Base-by-base conservation (phyloP, 2,888 invertebrate species). In the Heliconius erato region DNA sequence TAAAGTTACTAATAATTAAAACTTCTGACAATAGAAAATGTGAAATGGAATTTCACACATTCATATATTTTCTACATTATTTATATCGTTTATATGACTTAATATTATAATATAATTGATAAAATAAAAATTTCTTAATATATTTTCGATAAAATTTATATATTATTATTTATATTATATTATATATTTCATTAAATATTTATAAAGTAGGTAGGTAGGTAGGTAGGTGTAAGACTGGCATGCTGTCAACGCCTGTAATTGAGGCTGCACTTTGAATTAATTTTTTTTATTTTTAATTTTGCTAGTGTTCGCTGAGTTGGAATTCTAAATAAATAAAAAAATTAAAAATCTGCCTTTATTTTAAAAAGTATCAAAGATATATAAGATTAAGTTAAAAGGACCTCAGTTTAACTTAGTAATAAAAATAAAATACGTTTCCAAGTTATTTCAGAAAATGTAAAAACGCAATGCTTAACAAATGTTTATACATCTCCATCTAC, bases 1-100 rank as follows among this genome's bases (percentile, higher is more conserved):
- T 71, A 40, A 44, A 71, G 71, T 71, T 71, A 71, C 40, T 40
- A 71, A 59, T 23, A 74, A 74, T 74, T 74, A 54, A 74, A 74
- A 59, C 35, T 74, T 74, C 14, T 59, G 1, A 59, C 23, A 35
- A 74, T 54, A n/a, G 59, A 59, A 59, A 35, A 32, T 59, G 32
- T n/a, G 19, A 74, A 59, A 32, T 59, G n/a, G 23, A 74, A 74
- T 74, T 74, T 74, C 23, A 74, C 28, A 59, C 14, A 71, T 40
- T 68, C 68, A 68, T 16, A 68, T 32, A 74, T 40, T 49, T 59
- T 59, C 11, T n/a, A 59, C 1, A 74, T 74, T 59, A 26, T 26
- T 72, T 71, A 23, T 40, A 67, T 59, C 23, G 59, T 59, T 23
- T 16, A 6, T 6, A 49, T 19, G 6, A 19, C 6, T 19, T 19